A percentile compares a stretch with the other conserved stretches of the same genome.
Evolutionary conservation across 2,797 vertebrate species (phyloP).

Genomic region (Peromyscus attwateri): DNA sequence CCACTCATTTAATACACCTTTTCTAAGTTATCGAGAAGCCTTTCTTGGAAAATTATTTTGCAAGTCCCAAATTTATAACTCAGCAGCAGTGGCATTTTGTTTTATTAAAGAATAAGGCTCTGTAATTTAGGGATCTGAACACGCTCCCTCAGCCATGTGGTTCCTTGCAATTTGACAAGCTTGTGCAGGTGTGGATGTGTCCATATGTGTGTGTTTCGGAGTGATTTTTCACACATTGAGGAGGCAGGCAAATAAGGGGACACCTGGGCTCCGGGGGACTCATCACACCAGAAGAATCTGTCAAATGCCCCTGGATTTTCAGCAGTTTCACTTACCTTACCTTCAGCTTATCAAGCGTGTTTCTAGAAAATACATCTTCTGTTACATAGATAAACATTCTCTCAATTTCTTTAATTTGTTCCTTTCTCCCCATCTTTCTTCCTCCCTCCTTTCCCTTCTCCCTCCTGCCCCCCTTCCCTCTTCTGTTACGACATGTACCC

Average conservation of each 20-base stretch:
- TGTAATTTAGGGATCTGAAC: neutral
- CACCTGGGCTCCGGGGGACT: neutral
- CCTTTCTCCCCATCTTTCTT: neutral
- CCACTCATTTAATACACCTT: neutral
- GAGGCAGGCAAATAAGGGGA: neutral
- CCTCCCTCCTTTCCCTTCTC: neutral
- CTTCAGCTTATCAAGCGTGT: conserved; percentile 39
- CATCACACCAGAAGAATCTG: neutral
- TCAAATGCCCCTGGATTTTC: conserved; percentile 28
- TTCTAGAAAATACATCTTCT: conserved; percentile 1
- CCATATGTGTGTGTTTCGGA: too few relatives aligned
- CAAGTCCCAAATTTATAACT: conserved; percentile 21
- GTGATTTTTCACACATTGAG: neutral
- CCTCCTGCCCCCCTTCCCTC: too few relatives aligned
- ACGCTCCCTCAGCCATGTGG: neutral
- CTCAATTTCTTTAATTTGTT: neutral
- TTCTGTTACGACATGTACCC: neutral
- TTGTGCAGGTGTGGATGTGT: neutral
- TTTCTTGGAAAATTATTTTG: conserved; percentile 23
- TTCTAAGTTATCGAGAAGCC: neutral
- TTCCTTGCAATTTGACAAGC: neutral
- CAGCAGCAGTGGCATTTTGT: conserved; percentile 18
- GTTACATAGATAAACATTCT: neutral
- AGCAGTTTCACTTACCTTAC: conserved; percentile 33
- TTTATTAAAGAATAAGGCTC: conserved; percentile 10